Conservation (phyloP, 2,797 vertebrate species). For the Syngnathus rostellatus region DNA sequence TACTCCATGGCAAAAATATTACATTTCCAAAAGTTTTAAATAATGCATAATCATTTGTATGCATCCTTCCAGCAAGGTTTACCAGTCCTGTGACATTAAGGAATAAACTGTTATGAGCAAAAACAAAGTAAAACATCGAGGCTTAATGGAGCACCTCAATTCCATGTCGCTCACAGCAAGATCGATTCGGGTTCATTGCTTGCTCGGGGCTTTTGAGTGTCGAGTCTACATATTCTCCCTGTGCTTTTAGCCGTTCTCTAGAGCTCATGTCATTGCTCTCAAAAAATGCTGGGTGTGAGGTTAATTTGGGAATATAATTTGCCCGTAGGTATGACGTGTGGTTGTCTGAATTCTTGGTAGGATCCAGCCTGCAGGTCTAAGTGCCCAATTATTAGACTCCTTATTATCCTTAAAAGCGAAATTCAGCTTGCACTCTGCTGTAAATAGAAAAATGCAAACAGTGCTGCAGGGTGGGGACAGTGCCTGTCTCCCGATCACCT, state of each 20-base stretch:
- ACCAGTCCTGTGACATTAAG: background rate
- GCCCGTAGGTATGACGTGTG: background rate
- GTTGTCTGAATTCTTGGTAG: background rate
- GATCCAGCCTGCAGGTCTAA: background rate
- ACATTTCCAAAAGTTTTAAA: background rate
- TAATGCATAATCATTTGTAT: background rate
- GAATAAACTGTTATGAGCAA: background rate
- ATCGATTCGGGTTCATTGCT: background rate
- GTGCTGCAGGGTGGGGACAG: too few relatives aligned
- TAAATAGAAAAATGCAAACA: too few relatives aligned
- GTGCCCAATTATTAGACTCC: too few relatives aligned
- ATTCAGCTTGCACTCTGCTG: too few relatives aligned
- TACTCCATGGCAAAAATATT: background rate
- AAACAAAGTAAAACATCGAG: background rate
- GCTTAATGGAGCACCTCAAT: background rate
- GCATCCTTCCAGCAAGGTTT: background rate
- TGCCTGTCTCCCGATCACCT: too few relatives aligned
- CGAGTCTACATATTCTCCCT: background rate
- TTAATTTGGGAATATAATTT: background rate
- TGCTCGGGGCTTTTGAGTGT: background rate
- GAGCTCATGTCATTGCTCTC: background rate
- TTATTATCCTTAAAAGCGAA: too few relatives aligned
- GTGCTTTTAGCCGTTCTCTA: background rate
- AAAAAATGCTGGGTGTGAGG: background rate
- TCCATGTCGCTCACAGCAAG: background rate